Evolutionary conservation across 2,113 vertebrate species (phyloP).

Genomic region (Smithornis capensis): DNA sequence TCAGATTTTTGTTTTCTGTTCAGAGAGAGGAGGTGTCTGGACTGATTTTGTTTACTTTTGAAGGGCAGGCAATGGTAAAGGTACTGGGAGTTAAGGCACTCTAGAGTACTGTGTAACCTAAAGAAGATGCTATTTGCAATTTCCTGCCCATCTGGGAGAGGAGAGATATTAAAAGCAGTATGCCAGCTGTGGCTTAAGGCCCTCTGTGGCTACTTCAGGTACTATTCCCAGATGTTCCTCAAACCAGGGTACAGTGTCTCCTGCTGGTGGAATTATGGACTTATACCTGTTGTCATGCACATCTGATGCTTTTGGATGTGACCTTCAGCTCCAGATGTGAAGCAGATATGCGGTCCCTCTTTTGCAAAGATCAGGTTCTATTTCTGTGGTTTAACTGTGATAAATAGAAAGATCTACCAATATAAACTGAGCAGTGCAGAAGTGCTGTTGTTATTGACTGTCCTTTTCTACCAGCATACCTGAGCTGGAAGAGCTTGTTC

Average conservation of each 20-base stretch:
- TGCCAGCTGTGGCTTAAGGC: not conserved
- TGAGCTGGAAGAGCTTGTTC: not conserved
- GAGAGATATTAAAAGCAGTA: not conserved
- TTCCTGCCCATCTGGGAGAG: not conserved
- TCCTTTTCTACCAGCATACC: not conserved
- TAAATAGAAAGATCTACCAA: not conserved
- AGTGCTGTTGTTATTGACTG: not conserved
- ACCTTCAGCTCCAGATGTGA: not conserved
- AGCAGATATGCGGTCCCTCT: not conserved
- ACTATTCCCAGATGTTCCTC: not conserved
- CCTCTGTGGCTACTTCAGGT: not conserved
- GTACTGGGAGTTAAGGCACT: not conserved
- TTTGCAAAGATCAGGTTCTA: not conserved
- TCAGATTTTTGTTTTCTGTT: not conserved
- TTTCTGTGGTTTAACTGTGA: not conserved
- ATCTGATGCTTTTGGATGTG: not conserved
- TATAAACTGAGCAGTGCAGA: fast-evolving
- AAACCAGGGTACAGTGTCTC: not conserved
- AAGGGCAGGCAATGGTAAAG: not conserved
- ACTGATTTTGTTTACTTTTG: not conserved
- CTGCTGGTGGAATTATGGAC: not conserved
- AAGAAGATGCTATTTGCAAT: not conserved
- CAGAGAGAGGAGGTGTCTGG: not conserved
- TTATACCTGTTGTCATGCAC: not conserved
- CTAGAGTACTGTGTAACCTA: not conserved